Base-by-base conservation (phyloP, 1,140 invertebrate genomes). In the Rhyzopertha dominica region DNA sequence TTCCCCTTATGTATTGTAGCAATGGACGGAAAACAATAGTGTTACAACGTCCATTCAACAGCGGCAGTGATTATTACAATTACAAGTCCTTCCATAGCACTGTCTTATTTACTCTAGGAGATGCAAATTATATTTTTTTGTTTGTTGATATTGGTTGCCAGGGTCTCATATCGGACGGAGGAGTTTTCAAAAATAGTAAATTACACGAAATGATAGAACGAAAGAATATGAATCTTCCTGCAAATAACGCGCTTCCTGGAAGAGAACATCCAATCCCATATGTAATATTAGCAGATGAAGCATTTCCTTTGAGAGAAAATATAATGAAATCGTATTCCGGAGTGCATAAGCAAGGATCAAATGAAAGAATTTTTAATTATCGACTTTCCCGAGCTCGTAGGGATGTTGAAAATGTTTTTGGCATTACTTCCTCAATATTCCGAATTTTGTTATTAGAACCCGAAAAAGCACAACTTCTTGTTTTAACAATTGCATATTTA, bases 391-490 rank as follows among this genome's bases (percentile, higher is more conserved):
- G 61, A 51, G 62, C 59, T 14, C 30, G 57, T 14, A 48, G 59
- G 40, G 58, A 63, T 14, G 53, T 71, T 12, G 68, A 74, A 58
- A 72, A 71, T 59, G 34, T 26, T n/a, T 52, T 51, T 30, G 40
- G 40, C 19, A n/a, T n/a, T n/a, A n/a, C n/a, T n/a, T n/a, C n/a
- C n/a, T n/a, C n/a, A n/a, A n/a, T n/a, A n/a, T n/a, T n/a, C n/a
- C n/a, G n/a, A n/a, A n/a, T n/a, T n/a, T n/a, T n/a, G n/a, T n/a
- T n/a, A n/a, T n/a, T n/a, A n/a, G n/a, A n/a, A n/a, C n/a, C n/a
- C n/a, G n/a, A n/a, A n/a, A n/a, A n/a, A n/a, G n/a, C n/a, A n/a
- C n/a, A n/a, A n/a, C n/a, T n/a, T n/a, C n/a, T n/a, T n/a, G n/a
- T n/a, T n/a, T n/a, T n/a, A n/a, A n/a, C n/a, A n/a, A n/a, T n/a